Base-by-base conservation (phyloP, 2,113 vertebrate genomes). In the Thermophis baileyi region DNA sequence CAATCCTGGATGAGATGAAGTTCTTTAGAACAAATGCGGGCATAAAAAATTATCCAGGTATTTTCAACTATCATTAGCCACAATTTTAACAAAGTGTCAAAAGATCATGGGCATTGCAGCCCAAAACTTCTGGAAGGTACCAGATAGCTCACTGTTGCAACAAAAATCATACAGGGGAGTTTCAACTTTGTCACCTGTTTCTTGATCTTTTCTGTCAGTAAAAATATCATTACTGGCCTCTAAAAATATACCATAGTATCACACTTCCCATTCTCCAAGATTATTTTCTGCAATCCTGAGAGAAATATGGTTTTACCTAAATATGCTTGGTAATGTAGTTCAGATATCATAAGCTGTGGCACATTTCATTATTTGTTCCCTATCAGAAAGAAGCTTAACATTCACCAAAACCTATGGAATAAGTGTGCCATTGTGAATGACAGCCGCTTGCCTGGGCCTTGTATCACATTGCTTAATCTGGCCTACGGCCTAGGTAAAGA, bases 381-480 rank as follows among this genome's bases (percentile, higher is more conserved):
- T 94, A 85, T 93, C 91, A 95, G 6, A 95, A 0, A 0, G 81
- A 95, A 95, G 85, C 91, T 87, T 94, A 93, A 49, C 94, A 0
- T 0, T 94, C 47, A 92, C 90, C 95, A 95, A 97, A 96, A 96
- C 54, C 14, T 46, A 4, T 93, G 94, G 96, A 97, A 95, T 95
- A 96, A 96, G 89, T 92, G 88, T 81, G 95, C 85, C 92, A 97
- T 96, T 97, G 96, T 97, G 96, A 96, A 93, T 50, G 93, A 92
- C 87, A 92, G 94, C 96, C 92, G 60, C 95, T 89, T 96, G 95
- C 95, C 93, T 94, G 94, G 95, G 54, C 90, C 97, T 96, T 96
- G 95, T 95, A 97, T 93, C 97, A 97, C 94, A 94, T 92, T 96
- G 95, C 96, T 96, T 95, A 95, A 93, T 90, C 97, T 97, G 97